Evolutionary conservation across 2,797 vertebrate genomes (phyloP), one percentile per base, ranked within the genome.

Genomic region (Sebastes elongatus): DNA sequence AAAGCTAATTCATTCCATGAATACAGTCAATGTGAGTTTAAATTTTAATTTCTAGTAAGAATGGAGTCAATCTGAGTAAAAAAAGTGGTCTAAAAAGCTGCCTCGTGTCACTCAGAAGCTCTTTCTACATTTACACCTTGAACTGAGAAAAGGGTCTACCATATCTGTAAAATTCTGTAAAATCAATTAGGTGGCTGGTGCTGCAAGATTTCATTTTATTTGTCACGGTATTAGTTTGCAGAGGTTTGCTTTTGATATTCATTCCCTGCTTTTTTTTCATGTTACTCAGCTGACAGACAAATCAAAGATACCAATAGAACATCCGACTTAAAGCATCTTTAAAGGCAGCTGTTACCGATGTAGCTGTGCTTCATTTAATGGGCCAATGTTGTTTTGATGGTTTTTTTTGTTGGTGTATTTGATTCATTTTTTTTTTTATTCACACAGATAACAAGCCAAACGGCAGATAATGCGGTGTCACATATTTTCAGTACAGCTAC

Each of bases 361-460:
- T 33, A 56, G 32, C 60, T 23, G n/a, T 70, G 57, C 57, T 75
- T 42, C 27, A 77, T 84, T 81, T 83, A 78, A 82, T 80, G 30
- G 70, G 18, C 32, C 2, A 3, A 2, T 76, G 28, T 60, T 68
- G 27, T 83, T 80, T 69, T 63, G 53, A 67, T 72, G 66, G 2
- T 13, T 27, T 64, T 38, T 52, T 81, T 35, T 71, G 30, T 33
- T 16, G 1, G 7, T 42, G 30, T 76, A 20, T 46, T 80, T 74
- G 30, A 14, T 60, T 57, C 32, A 2, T 74, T 28, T 49, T 32
- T 38, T 38, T 38, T 71, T 55, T 56, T 20, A 57, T 59, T 63
- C 60, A 32, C 57, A 22, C 46, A 55, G 62, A 80, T 71, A 78
- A 80, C 52, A 69, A 80, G 65, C 35, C 62, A 74, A 78, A 75